A percentile compares a stretch with the other conserved stretches of the same genome.
phyloP scores from a whole-genome alignment of 2,888 invertebrate species.

The Drosophila aldrichi region DNA sequence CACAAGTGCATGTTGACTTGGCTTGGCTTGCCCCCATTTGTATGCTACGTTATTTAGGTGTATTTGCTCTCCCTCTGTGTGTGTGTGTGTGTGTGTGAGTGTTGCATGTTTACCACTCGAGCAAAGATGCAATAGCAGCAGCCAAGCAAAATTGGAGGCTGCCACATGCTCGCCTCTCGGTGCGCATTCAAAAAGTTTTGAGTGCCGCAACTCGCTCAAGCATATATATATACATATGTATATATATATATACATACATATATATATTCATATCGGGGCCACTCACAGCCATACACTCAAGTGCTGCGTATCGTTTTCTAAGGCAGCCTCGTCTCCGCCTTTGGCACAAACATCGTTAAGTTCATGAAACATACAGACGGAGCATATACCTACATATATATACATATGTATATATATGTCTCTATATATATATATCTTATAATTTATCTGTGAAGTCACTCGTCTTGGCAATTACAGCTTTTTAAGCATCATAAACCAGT shows the following conservation, averaged over 20 bases:
- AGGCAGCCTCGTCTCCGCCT: constrained; percentile 17
- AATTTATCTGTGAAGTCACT: constrained; percentile 19
- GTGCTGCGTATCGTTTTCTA: constrained; percentile 48
- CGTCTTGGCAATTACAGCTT: constrained; percentile 44
- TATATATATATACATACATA: background rate
- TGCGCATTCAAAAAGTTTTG: constrained; percentile 61
- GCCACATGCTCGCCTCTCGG: constrained; percentile 42
- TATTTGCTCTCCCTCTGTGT: constrained; percentile 36
- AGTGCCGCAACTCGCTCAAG: constrained; percentile 48
- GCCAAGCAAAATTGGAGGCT: constrained; percentile 61
- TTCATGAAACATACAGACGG: background rate
- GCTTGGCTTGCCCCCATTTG: constrained; percentile 71
- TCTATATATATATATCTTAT: background rate
- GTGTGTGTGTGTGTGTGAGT: constrained; percentile 24
- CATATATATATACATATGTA: constrained; percentile 20
- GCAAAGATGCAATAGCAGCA: constrained; percentile 60
- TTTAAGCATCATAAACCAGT: constrained; percentile 14
- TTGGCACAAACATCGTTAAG: constrained; percentile 40
- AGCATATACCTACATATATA: background rate
- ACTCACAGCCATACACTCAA: constrained; percentile 45
- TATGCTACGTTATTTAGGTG: constrained; percentile 70
- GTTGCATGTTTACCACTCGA: constrained; percentile 61
- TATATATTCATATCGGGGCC: constrained; percentile 47
- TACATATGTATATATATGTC: background rate
- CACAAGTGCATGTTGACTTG: constrained; percentile 70